These are phyloP conservation scores for Digitonthophagus gazella DNA, from an alignment of 2,888 invertebrate genomes.

Conservation along the genomic window DNA sequence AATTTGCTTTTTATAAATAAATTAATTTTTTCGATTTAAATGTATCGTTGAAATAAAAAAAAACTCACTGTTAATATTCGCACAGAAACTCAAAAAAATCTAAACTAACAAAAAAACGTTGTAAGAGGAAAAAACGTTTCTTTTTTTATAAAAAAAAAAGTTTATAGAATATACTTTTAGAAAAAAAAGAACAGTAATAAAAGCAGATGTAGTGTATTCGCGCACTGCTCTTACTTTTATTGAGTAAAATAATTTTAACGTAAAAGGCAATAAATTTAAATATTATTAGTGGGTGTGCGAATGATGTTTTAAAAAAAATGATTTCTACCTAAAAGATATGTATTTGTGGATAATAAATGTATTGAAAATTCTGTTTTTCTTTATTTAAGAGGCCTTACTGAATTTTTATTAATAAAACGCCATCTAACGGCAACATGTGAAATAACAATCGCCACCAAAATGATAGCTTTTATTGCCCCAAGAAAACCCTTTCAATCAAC, in stretches of 20 bases:
- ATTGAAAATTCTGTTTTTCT: constrained; percentile 15
- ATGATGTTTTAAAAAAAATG: constrained; percentile 19
- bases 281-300: constrained; percentile 21
- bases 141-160: constrained; percentile 23
- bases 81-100: too few relatives aligned
- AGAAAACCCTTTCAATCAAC: too few relatives aligned
- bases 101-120: too few relatives aligned
- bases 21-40: constrained; percentile 7
- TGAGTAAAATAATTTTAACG: constrained; percentile 14
- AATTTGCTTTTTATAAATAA: not conserved
- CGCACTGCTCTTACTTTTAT: constrained; percentile 18
- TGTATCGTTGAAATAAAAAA: constrained; percentile 3
- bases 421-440: too few relatives aligned
- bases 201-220: constrained; percentile 15
- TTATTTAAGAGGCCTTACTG: not conserved
- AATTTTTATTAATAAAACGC: not conserved
- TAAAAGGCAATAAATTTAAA: constrained; percentile 27
- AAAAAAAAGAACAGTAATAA: constrained; percentile 2
- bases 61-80: constrained; percentile 29
- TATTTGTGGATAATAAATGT: constrained; percentile 30
- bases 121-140: constrained; percentile 16
- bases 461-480: too few relatives aligned
- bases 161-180: not conserved
- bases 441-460: too few relatives aligned
- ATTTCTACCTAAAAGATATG: constrained; percentile 27